phyloP scores from a whole-genome alignment of 2,888 invertebrate genomes.

The Branchipolynoe longqiensis region DNA sequence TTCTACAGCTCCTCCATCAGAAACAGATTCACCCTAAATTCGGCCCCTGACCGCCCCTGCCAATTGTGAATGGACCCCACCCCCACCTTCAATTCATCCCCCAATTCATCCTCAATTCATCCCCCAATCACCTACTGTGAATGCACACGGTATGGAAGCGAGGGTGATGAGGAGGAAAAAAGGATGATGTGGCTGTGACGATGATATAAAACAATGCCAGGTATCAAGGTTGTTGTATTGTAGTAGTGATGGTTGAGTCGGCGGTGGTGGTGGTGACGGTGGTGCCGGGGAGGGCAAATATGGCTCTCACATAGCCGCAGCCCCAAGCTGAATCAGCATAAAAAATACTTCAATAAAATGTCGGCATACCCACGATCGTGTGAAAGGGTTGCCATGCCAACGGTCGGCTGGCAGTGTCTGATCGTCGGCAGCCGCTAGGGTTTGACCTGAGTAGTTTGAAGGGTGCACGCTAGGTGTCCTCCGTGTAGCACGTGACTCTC shows the following conservation, averaged over 20 bases:
- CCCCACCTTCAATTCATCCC: not conserved
- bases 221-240: slow-evolving; percentile 18
- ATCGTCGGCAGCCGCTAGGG: slow-evolving; percentile 43
- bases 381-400: slow-evolving; percentile 54
- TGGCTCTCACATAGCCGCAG: slow-evolving; percentile 52
- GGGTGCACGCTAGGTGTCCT: slow-evolving; percentile 45
- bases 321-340: slow-evolving; percentile 53
- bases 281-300: slow-evolving; percentile 44
- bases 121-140: not conserved
- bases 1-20: not conserved
- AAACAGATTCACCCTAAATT: slow-evolving; percentile 22
- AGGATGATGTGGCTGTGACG: not conserved
- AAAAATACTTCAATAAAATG: slow-evolving; percentile 57
- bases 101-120: not conserved
- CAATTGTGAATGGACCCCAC: not conserved
- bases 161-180: not conserved
- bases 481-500: slow-evolving; percentile 26
- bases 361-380: slow-evolving; percentile 54
- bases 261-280: no score
- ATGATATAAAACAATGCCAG: slow-evolving; percentile 31
- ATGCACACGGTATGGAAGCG: not conserved
- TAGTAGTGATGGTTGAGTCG: no score
- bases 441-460: slow-evolving; percentile 41
- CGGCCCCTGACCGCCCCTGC: not conserved
- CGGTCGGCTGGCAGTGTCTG: slow-evolving; percentile 39